These are phyloP conservation scores for Sebastes jordani DNA, from an alignment of 2,797 vertebrate genomes.

Conservation along the genomic window DNA sequence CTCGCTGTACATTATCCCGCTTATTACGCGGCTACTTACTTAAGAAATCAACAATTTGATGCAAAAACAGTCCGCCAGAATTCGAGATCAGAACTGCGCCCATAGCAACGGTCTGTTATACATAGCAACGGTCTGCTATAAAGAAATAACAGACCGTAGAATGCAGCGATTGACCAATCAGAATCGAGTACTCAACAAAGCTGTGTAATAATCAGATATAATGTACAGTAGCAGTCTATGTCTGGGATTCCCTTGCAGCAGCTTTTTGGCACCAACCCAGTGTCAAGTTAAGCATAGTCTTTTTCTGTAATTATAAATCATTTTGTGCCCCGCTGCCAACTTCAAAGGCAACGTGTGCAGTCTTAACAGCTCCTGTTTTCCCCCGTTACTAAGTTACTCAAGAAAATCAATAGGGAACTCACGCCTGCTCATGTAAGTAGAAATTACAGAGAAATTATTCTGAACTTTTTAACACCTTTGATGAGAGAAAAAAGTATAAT, in stretches of 20 bases:
- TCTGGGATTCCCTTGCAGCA: constrained; percentile 38
- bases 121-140: too few relatives aligned
- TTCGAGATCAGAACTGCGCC: too few relatives aligned
- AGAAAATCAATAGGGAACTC: constrained; percentile 15
- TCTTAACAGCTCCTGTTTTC: constrained; percentile 14
- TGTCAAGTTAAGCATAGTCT: constrained; percentile 29
- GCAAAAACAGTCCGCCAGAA: too few relatives aligned
- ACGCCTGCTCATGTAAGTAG: background rate
- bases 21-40: too few relatives aligned
- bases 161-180: too few relatives aligned
- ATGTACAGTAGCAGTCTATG: background rate
- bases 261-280: constrained; percentile 13
- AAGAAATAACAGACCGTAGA: too few relatives aligned
- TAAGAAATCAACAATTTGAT: too few relatives aligned
- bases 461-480: constrained; percentile 9
- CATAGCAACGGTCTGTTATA: too few relatives aligned
- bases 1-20: too few relatives aligned
- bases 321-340: constrained; percentile 11
- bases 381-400: background rate
- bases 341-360: constrained; percentile 47
- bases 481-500: background rate
- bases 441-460: constrained; percentile 5
- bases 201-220: background rate
- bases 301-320: constrained; percentile 52
- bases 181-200: too few relatives aligned